Conservation (phyloP, 1,140 invertebrate genomes). For the Polypedilum vanderplanki region DNA sequence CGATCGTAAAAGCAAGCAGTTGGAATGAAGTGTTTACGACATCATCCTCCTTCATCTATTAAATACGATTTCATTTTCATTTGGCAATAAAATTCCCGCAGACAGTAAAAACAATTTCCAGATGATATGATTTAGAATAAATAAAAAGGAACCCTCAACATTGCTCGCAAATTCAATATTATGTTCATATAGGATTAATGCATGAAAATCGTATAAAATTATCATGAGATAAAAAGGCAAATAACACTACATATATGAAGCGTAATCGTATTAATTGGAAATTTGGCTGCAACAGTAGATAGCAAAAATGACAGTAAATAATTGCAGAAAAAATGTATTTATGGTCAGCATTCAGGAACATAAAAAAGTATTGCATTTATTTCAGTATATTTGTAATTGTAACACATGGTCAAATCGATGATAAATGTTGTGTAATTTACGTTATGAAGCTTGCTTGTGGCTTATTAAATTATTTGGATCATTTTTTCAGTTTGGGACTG, state of each 20-base stretch:
- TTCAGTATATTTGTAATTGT: too few species aligned
- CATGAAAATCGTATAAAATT: not conserved
- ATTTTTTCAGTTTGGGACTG: not conserved
- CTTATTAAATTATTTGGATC: not conserved
- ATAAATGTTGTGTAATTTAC: not conserved
- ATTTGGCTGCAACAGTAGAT: not conserved
- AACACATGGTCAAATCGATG: too few species aligned
- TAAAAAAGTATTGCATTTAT: too few species aligned
- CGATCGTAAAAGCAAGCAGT: not conserved
- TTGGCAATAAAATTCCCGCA: constrained; percentile 26
- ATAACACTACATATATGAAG: not conserved
- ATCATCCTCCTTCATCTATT: constrained; percentile 2
- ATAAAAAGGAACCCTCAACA: not conserved
- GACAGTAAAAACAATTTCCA: constrained; percentile 28
- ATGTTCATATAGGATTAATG: not conserved
- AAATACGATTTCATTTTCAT: constrained; percentile 26
- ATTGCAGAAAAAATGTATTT: not conserved
- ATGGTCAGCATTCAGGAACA: not conserved
- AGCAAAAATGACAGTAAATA: not conserved
- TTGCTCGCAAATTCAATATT: not conserved
- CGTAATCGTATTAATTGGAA: constrained; percentile 1
- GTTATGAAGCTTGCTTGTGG: not conserved
- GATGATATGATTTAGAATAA: constrained; percentile 26
- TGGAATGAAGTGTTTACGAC: not conserved
- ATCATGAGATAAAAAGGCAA: constrained; percentile 15